Conservation (phyloP, 2,113 vertebrate genomes). For the Polypterus senegalus region DNA sequence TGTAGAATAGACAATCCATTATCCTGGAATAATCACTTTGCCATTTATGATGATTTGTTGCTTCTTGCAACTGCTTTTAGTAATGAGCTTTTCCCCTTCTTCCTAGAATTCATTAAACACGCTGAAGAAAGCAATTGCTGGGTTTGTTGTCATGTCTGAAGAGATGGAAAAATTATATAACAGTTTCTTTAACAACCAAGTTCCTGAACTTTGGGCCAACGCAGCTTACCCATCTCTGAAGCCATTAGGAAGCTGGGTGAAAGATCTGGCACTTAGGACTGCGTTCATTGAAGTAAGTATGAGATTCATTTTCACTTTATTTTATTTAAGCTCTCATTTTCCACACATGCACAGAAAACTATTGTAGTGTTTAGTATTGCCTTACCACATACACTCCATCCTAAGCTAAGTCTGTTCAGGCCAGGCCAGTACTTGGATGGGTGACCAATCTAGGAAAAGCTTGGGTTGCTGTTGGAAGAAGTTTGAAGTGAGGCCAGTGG, state of each 20-base stretch:
- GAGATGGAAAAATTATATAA: constrained; percentile 62
- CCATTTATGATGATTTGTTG: background rate
- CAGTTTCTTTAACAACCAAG: constrained; percentile 63
- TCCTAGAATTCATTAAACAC: constrained; percentile 42
- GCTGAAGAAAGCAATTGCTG: constrained; percentile 57
- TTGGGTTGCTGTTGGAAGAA: no score
- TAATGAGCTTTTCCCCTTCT: background rate
- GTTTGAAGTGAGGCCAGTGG: no score
- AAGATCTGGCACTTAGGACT: constrained; percentile 54
- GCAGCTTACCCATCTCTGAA: constrained; percentile 60
- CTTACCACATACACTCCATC: no score
- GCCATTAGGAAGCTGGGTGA: constrained; percentile 52
- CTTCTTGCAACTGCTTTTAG: background rate
- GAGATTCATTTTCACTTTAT: no score
- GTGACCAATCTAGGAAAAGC: no score
- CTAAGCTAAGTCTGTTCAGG: no score
- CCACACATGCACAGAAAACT: no score
- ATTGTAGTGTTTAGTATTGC: no score
- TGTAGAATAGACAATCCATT: no score
- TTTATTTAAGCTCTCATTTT: no score
- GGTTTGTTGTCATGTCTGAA: constrained; percentile 64
- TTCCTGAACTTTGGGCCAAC: constrained; percentile 44
- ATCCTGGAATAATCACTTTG: no score
- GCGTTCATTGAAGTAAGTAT: constrained; percentile 54
- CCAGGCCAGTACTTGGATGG: no score